These are phyloP conservation scores for Tinamus major DNA, from an alignment of 2,797 vertebrate species.

Conservation along the genomic window DNA sequence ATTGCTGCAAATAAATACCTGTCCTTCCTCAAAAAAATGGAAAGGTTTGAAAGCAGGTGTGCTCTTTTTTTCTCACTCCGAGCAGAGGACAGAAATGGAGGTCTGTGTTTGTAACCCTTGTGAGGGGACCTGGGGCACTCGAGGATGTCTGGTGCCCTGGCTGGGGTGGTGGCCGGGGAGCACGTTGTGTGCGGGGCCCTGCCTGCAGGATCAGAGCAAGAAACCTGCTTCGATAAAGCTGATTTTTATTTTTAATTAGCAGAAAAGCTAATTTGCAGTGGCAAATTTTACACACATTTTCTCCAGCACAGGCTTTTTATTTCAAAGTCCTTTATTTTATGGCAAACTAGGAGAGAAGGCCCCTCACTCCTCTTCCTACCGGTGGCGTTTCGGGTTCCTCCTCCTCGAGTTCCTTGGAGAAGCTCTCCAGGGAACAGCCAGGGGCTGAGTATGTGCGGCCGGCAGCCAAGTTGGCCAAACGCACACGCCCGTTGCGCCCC, in stretches of 20 bases:
- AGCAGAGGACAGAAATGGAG: background rate
- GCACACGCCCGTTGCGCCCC: background rate
- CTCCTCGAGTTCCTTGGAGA: background rate
- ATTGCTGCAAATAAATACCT: constrained; percentile 17
- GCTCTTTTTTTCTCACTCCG: background rate
- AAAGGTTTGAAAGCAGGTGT: background rate
- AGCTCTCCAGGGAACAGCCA: constrained; percentile 11
- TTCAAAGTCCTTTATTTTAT: background rate
- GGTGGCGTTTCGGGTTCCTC: background rate
- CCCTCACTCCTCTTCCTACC: background rate
- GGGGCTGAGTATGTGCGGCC: constrained; percentile 2
- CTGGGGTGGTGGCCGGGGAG: background rate
- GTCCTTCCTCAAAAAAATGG: constrained; percentile 5
- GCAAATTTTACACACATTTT: background rate
- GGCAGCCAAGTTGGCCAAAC: constrained; percentile 20
- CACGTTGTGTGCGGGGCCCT: background rate
- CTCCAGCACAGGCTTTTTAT: background rate
- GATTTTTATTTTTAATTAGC: background rate
- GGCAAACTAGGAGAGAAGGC: background rate
- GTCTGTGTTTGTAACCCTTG: constrained; percentile 31
- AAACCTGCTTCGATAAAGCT: background rate
- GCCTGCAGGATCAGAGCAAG: background rate
- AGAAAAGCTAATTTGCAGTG: background rate
- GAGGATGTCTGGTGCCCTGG: background rate
- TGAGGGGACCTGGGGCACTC: background rate